Evolutionary conservation across 2,113 vertebrate genomes (phyloP), one percentile per base, ranked within the genome.

Genomic region (Arenaria interpres): DNA sequence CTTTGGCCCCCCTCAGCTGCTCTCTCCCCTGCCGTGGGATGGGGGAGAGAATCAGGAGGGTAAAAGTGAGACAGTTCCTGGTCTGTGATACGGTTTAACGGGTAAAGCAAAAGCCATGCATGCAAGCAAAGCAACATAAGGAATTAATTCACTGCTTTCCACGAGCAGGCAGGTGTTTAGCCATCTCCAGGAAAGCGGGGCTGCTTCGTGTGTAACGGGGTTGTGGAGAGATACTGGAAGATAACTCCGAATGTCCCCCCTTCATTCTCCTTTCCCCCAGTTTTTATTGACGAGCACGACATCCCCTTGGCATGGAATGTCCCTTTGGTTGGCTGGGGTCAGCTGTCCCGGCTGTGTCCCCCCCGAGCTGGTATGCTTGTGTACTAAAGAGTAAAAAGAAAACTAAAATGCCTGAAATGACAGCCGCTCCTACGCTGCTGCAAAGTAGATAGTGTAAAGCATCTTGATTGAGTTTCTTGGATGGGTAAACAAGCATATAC

Each of bases 11-110:
- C 22, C 18, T 2, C 13, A 59, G 39, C 39, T 14, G 1, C 48
- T 9, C 0, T 0, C 14, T 88, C 7, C 6, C 5, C 9, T 4
- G 5, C 11, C 18, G 3, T 62, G 39, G 23, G 18, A 21, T 23
- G 25, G 19, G 21, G 15, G 6, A 73, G 23, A 77, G 50, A 89
- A 46, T 67, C 51, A 50, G 28, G 53, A 84, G 24, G 19, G 19
- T 57, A n/a, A n/a, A 79, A 85, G 39, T 32, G 56, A 71, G 88
- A 90, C 66, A 62, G 56, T 43, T 32, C 3, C 3, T 43, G 23
- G 25, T 14, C n/a, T 68, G 43, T 64, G 16, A n/a, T 76, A 48
- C 23, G 35, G 28, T 76, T 93, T 80, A 84, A 18, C 53, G 59
- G n/a, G 30, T 85, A 68, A 64, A 84, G 39, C 51, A 75, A 71